These are phyloP conservation scores for Andrena dorsata DNA, from an alignment of 2,888 invertebrate genomes.

Conservation along the genomic window DNA sequence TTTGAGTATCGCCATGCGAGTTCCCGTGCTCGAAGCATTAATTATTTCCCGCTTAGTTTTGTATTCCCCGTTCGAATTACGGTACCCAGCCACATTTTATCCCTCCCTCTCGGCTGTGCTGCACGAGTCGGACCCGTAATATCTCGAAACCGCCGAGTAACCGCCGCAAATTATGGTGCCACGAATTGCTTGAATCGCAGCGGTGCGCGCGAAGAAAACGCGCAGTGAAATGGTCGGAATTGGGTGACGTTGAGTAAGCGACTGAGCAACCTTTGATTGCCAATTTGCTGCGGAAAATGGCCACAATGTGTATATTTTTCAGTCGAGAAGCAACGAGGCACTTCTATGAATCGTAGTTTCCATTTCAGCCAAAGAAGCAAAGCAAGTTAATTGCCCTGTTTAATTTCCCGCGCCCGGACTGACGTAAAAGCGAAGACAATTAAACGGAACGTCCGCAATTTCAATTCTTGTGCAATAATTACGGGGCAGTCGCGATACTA, in stretches of 20 bases:
- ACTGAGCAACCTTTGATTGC: neutral
- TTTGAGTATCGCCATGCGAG: neutral
- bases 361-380: neutral
- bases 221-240: slow-evolving; percentile 1
- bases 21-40: neutral
- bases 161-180: slow-evolving; percentile 27
- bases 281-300: neutral
- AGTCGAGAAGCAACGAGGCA: no score
- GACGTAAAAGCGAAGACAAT: no score
- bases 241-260: neutral
- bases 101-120: neutral
- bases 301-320: no score
- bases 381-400: slow-evolving; percentile 15
- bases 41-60: slow-evolving; percentile 5
- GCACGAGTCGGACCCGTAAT: slow-evolving; percentile 15
- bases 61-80: neutral
- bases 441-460: no score
- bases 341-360: no score
- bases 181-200: neutral
- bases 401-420: neutral
- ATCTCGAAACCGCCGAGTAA: slow-evolving; percentile 20
- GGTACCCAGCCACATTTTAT: neutral
- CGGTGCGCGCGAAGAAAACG: neutral
- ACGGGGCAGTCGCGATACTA: no score
- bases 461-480: no score